phyloP scores from a whole-genome alignment of 2,113 vertebrate genomes.

The Eclectus roratus region DNA sequence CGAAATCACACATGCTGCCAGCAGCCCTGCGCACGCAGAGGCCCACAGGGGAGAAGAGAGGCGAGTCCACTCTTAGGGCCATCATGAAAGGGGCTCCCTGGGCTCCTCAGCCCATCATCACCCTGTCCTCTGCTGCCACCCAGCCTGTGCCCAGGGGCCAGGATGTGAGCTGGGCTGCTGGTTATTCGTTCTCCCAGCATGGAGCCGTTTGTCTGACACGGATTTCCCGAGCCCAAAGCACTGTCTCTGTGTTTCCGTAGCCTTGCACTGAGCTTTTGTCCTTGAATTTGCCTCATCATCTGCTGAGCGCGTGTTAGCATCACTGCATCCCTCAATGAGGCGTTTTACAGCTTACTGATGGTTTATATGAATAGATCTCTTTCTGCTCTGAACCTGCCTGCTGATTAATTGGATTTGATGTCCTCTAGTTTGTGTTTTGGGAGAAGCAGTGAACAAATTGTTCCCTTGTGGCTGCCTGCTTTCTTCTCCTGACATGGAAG shows the following conservation, averaged over 20 bases:
- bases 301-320: accelerated
- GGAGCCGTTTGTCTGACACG: accelerated
- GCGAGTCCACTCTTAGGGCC: neutral
- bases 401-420: neutral
- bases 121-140: neutral
- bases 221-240: neutral
- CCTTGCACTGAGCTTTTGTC: neutral
- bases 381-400: neutral
- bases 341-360: neutral
- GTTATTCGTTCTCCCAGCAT: neutral
- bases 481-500: neutral
- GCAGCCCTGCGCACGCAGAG: neutral
- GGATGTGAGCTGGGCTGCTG: neutral
- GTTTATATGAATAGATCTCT: neutral
- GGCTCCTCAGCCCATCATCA: neutral
- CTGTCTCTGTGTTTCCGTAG: accelerated
- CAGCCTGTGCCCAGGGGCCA: accelerated
- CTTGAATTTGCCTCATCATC: neutral
- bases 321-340: accelerated
- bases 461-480: neutral
- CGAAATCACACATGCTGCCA: accelerated
- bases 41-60: too few relatives aligned
- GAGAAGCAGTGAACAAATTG: neutral
- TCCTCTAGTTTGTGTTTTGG: neutral
- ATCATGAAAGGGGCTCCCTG: accelerated